These are phyloP conservation scores for Dryocosmus kuriphilus DNA, from an alignment of 2,888 invertebrate genomes.

Conservation along the genomic window DNA sequence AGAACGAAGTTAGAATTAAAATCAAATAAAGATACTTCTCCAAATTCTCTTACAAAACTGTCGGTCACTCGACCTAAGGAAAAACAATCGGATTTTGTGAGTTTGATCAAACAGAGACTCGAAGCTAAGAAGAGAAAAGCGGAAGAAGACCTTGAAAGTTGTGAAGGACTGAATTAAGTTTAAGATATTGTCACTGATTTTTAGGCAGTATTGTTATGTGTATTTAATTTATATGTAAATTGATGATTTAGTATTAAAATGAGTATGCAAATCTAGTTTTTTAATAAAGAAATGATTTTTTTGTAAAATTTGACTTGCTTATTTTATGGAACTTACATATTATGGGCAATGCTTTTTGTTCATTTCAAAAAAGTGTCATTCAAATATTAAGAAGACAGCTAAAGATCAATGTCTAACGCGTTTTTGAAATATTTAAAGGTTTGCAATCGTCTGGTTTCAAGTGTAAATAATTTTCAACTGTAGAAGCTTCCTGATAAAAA, in stretches of 20 bases:
- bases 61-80: not conserved
- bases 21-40: slow-evolving; percentile 40
- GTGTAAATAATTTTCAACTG: no score
- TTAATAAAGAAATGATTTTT: not conserved
- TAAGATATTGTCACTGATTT: not conserved
- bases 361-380: no score
- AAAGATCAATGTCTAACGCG: no score
- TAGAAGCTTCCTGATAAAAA: no score
- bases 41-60: slow-evolving; percentile 21
- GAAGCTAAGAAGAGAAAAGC: slow-evolving; percentile 51
- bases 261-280: not conserved
- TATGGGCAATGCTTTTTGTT: no score
- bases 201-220: not conserved
- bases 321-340: not conserved
- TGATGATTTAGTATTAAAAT: not conserved
- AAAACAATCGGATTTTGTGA: slow-evolving; percentile 60
- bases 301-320: not conserved
- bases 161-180: not conserved
- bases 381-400: no score
- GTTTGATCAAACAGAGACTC: slow-evolving; percentile 65
- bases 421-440: no score
- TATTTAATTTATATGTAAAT: not conserved
- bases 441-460: no score
- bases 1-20: slow-evolving; percentile 40
- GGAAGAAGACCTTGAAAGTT: not conserved